These are phyloP conservation scores for Strigops habroptila DNA, from an alignment of 2,113 vertebrate species.

Conservation along the genomic window DNA sequence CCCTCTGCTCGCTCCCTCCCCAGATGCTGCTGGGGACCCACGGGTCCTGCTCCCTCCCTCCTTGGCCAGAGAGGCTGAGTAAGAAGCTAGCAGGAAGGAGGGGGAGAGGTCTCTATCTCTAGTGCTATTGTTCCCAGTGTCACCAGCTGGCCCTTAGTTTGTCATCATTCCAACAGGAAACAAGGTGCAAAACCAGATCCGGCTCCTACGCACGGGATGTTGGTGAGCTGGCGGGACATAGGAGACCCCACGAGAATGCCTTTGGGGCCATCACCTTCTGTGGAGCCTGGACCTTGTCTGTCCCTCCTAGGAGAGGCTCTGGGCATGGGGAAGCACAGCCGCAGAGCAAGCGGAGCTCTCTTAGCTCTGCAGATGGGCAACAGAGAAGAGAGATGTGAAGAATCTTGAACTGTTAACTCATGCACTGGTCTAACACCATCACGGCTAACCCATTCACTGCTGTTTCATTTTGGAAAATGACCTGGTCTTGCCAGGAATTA, in stretches of 20 bases:
- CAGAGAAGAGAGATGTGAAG: neutral
- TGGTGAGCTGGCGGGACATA: fast-evolving
- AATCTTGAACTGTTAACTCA: neutral
- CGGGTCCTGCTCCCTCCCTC: neutral
- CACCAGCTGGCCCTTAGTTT: slow-evolving; percentile 5
- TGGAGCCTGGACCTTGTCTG: neutral
- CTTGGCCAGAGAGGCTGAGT: neutral
- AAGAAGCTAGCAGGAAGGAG: neutral
- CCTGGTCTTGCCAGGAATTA: neutral
- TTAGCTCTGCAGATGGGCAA: neutral
- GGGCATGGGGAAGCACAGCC: neutral
- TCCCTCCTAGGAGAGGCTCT: neutral
- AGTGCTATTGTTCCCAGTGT: slow-evolving; percentile 30
- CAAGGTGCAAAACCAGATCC: slow-evolving; percentile 26
- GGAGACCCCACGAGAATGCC: neutral
- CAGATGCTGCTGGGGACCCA: fast-evolving
- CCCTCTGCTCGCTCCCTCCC: neutral
- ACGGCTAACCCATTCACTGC: neutral
- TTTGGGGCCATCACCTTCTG: neutral
- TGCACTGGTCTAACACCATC: fast-evolving
- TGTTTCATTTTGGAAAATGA: neutral
- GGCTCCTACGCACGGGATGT: neutral
- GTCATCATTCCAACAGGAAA: slow-evolving; percentile 25
- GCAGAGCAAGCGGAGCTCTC: neutral
- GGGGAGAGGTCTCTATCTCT: slow-evolving; percentile 9